Evolutionary conservation across 1,140 invertebrate genomes (phyloP).

Genomic region (Thalassaphorura encarpata): DNA sequence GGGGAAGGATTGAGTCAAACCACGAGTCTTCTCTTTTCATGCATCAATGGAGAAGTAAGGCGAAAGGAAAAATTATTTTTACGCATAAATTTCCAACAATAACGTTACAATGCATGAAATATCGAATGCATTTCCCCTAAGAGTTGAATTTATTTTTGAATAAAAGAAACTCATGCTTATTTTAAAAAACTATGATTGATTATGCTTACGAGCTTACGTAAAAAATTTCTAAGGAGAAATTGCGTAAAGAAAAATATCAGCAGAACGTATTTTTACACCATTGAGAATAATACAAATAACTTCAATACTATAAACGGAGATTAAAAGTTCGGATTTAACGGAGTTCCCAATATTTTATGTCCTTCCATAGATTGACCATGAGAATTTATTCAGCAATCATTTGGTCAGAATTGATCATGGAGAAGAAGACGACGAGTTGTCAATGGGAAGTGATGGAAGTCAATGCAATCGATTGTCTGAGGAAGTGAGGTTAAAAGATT

Average conservation of each 20-base stretch:
- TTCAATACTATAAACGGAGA: too few relatives aligned
- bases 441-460: conserved; percentile 15
- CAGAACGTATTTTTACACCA: too few relatives aligned
- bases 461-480: conserved; percentile 17
- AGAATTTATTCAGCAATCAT: conserved; percentile 23
- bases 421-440: conserved; percentile 9
- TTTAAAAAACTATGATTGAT: too few relatives aligned
- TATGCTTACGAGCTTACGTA: too few relatives aligned
- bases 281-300: too few relatives aligned
- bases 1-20: conserved; percentile 31
- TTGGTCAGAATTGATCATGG: conserved; percentile 11
- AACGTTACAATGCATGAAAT: too few relatives aligned
- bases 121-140: too few relatives aligned
- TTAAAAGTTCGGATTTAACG: not conserved
- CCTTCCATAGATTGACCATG: conserved; percentile 10
- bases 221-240: too few relatives aligned
- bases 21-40: conserved; percentile 27
- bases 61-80: too few relatives aligned
- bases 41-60: conserved; percentile 25
- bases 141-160: too few relatives aligned
- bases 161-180: too few relatives aligned
- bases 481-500: conserved; percentile 32
- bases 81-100: not conserved
- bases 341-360: not conserved
- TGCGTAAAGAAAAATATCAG: too few relatives aligned